Conservation (phyloP, 2,797 vertebrate genomes). For the Salarias fasciatus region DNA sequence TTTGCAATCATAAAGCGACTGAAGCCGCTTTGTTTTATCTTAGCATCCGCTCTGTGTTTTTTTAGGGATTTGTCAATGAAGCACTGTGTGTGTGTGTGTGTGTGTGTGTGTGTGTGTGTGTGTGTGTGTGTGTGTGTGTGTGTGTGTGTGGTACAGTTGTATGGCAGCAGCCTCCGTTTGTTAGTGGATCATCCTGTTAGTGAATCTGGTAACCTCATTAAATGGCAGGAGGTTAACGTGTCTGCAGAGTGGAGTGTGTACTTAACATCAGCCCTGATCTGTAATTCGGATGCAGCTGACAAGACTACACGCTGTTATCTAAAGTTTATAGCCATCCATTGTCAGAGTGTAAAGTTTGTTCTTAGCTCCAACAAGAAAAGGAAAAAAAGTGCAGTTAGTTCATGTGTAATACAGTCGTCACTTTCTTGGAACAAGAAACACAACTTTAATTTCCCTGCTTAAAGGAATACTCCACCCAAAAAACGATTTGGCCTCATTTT, state of each 20-base stretch:
- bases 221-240: slow-evolving; percentile 50
- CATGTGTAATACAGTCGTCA: too few species aligned
- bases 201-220: slow-evolving; percentile 61
- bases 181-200: slow-evolving; percentile 63
- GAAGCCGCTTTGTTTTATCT: background rate
- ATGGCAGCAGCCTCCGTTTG: slow-evolving; percentile 37
- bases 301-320: slow-evolving; percentile 37
- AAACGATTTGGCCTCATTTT: too few species aligned
- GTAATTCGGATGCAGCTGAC: slow-evolving; percentile 38
- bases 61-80: slow-evolving; percentile 5
- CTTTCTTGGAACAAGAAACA: too few species aligned
- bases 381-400: too few species aligned
- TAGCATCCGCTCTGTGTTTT: slow-evolving; percentile 9
- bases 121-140: background rate
- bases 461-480: too few species aligned
- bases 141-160: slow-evolving; percentile 19
- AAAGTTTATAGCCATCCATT: too few species aligned
- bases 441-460: too few species aligned
- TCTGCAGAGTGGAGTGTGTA: slow-evolving; percentile 42
- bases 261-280: slow-evolving; percentile 49
- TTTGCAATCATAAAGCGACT: background rate
- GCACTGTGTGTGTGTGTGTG: too few species aligned
- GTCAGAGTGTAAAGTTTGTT: too few species aligned
- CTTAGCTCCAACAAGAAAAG: too few species aligned
- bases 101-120: too few species aligned